Evolutionary conservation across 2,888 invertebrate species (phyloP).

Genomic region (Dyspetes luteomarginatus): DNA sequence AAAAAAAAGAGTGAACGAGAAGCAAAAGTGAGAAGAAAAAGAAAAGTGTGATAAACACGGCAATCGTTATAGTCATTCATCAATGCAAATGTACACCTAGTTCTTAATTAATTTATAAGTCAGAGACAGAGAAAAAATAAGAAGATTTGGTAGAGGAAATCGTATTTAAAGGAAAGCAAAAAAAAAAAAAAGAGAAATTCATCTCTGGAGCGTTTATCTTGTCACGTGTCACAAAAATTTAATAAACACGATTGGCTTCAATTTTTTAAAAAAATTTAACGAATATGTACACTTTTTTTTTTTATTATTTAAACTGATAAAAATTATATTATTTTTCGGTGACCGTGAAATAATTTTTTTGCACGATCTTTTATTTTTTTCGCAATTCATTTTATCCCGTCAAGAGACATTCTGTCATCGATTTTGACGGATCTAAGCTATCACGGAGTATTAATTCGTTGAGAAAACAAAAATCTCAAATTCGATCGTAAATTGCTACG

Average conservation of each 20-base stretch:
- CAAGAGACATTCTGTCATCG: constrained; percentile 38
- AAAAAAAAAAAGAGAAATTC: background rate
- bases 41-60: constrained; percentile 73
- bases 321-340: constrained; percentile 1
- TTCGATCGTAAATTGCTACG: constrained; percentile 65
- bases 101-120: constrained; percentile 78
- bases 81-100: constrained; percentile 81
- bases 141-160: constrained; percentile 58
- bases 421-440: constrained; percentile 43
- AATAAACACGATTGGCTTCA: constrained; percentile 14
- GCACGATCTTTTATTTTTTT: constrained; percentile 10
- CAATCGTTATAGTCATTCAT: constrained; percentile 82
- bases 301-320: constrained; percentile 3
- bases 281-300: constrained; percentile 17
- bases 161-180: constrained; percentile 65
- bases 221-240: constrained; percentile 4
- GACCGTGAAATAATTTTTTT: constrained; percentile 22
- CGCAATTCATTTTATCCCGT: constrained; percentile 36
- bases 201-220: constrained; percentile 18
- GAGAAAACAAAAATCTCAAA: background rate
- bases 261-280: constrained; percentile 13
- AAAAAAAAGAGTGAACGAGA: constrained; percentile 1
- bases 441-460: constrained; percentile 59
- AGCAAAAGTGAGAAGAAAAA: constrained; percentile 45
- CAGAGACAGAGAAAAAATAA: constrained; percentile 51